Base-by-base conservation (phyloP, 2,113 vertebrate genomes). In the Apodemus sylvaticus region DNA sequence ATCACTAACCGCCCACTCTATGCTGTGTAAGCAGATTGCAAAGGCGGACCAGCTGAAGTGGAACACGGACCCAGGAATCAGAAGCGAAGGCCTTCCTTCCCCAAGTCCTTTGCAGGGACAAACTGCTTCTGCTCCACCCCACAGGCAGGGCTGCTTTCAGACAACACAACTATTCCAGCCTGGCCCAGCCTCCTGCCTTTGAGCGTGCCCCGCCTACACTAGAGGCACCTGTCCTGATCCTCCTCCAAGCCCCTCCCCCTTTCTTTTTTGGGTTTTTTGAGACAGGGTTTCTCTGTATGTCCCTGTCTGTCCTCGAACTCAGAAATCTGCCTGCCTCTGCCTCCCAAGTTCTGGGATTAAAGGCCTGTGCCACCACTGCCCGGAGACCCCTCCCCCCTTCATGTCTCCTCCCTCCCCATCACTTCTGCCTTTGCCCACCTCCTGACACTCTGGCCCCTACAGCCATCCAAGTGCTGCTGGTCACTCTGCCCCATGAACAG, bases 131-230 rank as follows among this genome's bases (percentile, higher is more conserved):
- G 4, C 45, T 48, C 0, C 0, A 12, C 48, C 29, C 2, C 14
- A 2, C 36, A 31, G 39, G 82, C 17, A 20, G 66, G 51, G 42
- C 34, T 3, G 1, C 11, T 5, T 36, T 42, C 76, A 5, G 2
- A 0, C 0, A 10, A 16, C 58, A 20, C 0, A 0, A 5, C 7
- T 7, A 42, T 34, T 36, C 22, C 7, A 1, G 20, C 3, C 4
- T 4, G 45, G 22, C 26, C 29, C 39, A 29, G 82, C 83, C n/a
- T 36, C 39, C n/a, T 2, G 12, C n/a, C 55, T 58, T 5, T 20
- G 12, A 53, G 76, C 24, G 0, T 0, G 10, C 62, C 2, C 13
- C 4, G 7, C 29, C 7, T 19, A 39, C 7, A 9, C n/a, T 8
- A 17, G 24, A 66, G 24, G 3, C 24, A 42, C n/a, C n/a, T 42